Percentiles rank a stretch among this genome's conserved stretches.
These are phyloP conservation scores for Ephydatia muelleri DNA, from an alignment of 37 sponge, comb jelly and placozoan genomes.

Conservation along the genomic window DNA sequence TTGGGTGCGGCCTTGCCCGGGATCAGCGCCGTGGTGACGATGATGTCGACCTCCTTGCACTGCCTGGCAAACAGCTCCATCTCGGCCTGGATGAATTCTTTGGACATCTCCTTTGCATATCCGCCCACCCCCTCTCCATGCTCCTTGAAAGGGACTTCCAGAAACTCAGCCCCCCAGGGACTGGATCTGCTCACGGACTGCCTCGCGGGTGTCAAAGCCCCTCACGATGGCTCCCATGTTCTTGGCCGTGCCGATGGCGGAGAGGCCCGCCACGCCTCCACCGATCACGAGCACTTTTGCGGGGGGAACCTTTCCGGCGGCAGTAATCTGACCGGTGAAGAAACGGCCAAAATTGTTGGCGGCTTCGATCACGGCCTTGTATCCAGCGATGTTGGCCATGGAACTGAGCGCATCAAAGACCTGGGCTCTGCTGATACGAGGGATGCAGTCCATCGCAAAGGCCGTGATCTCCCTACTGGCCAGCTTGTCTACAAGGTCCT, in stretches of 20 bases:
- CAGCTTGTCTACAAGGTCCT: slow-evolving; percentile 71
- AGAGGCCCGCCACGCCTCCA: slow-evolving; percentile 92
- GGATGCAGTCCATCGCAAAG: slow-evolving; percentile 90
- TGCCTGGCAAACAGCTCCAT: slow-evolving; percentile 95
- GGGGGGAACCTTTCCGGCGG: slow-evolving; percentile 92
- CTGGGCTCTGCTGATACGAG: slow-evolving; percentile 89
- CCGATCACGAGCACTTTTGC: slow-evolving; percentile 94
- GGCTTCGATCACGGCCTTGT: slow-evolving; percentile 89
- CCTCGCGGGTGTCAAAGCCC: slow-evolving; percentile 89
- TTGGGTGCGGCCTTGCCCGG: slow-evolving; percentile 94
- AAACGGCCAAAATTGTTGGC: slow-evolving; percentile 92
- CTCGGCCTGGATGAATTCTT: slow-evolving; percentile 89
- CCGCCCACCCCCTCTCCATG: slow-evolving; percentile 91
- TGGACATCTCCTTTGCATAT: slow-evolving; percentile 94
- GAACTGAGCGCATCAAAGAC: slow-evolving; percentile 94
- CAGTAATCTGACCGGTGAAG: slow-evolving; percentile 97
- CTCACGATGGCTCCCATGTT: slow-evolving; percentile 95
- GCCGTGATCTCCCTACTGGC: slow-evolving; percentile 53
- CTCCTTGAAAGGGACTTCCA: slow-evolving; percentile 83
- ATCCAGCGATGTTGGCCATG: slow-evolving; percentile 98
- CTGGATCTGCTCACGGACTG: slow-evolving; percentile 90
- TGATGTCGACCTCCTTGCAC: slow-evolving; percentile 91
- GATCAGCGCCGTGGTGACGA: slow-evolving; percentile 91
- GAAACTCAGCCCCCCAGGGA: slow-evolving; percentile 92
- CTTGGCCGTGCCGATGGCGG: slow-evolving; percentile 86